phyloP scores from a whole-genome alignment of 2,797 vertebrate genomes.

The Sphenopsis melanotis region DNA sequence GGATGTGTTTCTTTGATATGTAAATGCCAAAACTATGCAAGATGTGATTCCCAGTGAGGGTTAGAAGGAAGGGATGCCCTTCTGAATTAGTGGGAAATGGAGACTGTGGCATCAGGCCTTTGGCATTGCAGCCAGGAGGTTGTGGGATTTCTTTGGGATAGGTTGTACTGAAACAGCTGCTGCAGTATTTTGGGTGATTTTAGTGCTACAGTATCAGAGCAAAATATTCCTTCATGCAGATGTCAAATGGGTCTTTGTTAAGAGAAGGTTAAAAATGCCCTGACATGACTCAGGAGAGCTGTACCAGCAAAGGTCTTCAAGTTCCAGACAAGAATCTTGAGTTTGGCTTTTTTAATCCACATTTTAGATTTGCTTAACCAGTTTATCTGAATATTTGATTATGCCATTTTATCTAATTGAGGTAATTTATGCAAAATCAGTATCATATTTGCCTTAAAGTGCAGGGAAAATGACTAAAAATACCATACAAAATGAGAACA shows the following conservation, averaged over 20 bases:
- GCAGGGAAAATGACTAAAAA: not conserved
- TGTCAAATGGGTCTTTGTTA: not conserved
- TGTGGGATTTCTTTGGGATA: not conserved
- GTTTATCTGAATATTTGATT: not conserved
- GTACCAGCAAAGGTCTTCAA: not conserved
- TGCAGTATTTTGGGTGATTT: not conserved
- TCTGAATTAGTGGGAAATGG: not conserved
- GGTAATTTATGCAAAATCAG: not conserved
- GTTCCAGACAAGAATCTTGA: not conserved
- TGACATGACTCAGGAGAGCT: not conserved
- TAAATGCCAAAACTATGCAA: not conserved
- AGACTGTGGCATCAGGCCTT: not conserved
- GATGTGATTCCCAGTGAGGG: not conserved
- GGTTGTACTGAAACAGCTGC: not conserved
- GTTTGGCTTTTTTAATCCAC: not conserved
- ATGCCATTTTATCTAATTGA: not conserved
- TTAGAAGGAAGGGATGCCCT: not conserved
- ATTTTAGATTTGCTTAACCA: not conserved
- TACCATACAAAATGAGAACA: not conserved
- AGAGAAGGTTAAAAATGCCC: not conserved
- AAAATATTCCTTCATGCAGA: not conserved
- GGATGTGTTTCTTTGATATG: not conserved
- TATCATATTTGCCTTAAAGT: not conserved
- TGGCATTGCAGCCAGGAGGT: not conserved
- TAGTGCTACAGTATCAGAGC: not conserved